Percentiles rank a stretch among this genome's conserved stretches.
Evolutionary conservation across 2,797 vertebrate genomes (phyloP).

Genomic region (Thaleichthys pacificus): DNA sequence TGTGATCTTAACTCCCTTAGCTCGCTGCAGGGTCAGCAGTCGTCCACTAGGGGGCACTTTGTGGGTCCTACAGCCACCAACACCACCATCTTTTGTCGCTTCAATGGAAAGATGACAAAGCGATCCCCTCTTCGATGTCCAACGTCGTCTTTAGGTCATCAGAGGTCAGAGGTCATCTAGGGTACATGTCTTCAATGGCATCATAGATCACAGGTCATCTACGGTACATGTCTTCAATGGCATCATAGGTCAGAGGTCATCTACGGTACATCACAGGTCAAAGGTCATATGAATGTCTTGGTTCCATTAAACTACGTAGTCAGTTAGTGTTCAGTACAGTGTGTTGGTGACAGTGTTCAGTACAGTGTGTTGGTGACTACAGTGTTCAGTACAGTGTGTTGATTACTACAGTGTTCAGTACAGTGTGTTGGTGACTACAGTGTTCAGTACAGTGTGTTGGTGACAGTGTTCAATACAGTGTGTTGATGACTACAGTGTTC

Average conservation of each 20-base stretch:
- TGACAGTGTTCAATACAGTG: too few species aligned
- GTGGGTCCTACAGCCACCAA: not conserved
- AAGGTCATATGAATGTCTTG: not conserved
- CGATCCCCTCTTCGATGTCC: not conserved
- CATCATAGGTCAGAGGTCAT: not conserved
- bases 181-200: too few species aligned
- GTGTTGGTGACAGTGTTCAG: too few species aligned
- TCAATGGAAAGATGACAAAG: not conserved
- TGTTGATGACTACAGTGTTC: not conserved
- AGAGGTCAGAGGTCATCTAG: not conserved
- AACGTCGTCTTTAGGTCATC: not conserved
- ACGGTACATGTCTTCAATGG: too few species aligned
- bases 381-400: too few species aligned
- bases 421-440: too few species aligned
- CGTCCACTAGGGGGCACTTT: not conserved
- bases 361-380: too few species aligned
- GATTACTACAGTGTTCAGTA: too few species aligned
- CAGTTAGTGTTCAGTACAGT: too few species aligned
- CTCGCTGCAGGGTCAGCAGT: slow-evolving; percentile 4
- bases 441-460: too few species aligned
- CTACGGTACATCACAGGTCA: too few species aligned
- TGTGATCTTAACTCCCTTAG: not conserved
- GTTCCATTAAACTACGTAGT: too few species aligned
- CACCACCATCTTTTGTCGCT: not conserved
- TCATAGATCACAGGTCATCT: not conserved